These are phyloP conservation scores for Triplophysa bombifrons DNA, from an alignment of 2,797 vertebrate genomes.

Conservation along the genomic window DNA sequence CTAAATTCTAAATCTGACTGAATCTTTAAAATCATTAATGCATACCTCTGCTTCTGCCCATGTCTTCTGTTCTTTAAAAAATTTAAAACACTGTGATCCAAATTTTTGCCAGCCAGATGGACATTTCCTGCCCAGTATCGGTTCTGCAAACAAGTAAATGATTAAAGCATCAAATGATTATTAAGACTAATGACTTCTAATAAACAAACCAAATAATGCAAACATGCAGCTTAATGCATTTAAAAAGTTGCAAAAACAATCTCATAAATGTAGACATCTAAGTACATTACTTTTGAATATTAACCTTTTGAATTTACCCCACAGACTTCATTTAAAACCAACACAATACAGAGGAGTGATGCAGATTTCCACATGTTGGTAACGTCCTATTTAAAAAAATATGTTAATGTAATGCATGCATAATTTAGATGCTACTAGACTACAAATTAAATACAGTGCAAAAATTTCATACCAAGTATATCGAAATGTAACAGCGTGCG, in stretches of 20 bases:
- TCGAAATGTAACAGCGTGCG: background rate
- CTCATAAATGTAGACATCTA: background rate
- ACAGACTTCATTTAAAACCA: background rate
- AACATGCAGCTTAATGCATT: background rate
- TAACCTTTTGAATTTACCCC: background rate
- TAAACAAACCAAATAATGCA: background rate
- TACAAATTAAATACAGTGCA: background rate
- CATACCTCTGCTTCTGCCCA: constrained; percentile 50
- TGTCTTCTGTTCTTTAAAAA: background rate
- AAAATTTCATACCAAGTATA: background rate
- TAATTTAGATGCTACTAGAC: background rate
- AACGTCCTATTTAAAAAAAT: constrained; percentile 3
- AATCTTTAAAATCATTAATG: background rate
- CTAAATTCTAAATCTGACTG: background rate
- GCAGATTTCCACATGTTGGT: constrained; percentile 25
- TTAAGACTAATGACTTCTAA: background rate
- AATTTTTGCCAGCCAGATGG: background rate
- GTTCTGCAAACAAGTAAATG: background rate
- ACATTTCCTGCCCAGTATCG: background rate
- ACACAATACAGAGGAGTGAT: constrained; percentile 1
- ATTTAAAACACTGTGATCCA: constrained; percentile 43
- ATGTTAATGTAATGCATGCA: background rate
- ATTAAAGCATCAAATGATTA: no score
- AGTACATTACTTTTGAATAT: background rate
- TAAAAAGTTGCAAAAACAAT: background rate